These are phyloP conservation scores for Lepidocolaptes lacrymiger DNA, from an alignment of 2,797 vertebrate species.

Conservation along the genomic window DNA sequence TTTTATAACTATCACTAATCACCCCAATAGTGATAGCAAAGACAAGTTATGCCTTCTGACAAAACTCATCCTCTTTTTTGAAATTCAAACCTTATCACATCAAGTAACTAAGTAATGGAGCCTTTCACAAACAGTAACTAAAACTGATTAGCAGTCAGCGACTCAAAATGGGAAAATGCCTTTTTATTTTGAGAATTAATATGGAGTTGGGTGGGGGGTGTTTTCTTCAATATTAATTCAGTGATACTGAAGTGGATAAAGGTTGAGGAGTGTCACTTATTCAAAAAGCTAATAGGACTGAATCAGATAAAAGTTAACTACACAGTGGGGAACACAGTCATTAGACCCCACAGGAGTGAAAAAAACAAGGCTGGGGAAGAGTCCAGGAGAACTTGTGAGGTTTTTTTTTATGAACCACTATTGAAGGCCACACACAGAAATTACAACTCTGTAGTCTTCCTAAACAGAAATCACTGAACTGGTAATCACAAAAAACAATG, in stretches of 20 bases:
- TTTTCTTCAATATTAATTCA: neutral
- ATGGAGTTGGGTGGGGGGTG: fast-evolving
- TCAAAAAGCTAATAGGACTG: neutral
- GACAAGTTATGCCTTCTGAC: neutral
- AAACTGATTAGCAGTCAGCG: neutral
- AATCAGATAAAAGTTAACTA: neutral
- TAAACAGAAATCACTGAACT: neutral
- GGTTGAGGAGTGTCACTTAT: neutral
- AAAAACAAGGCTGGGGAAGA: neutral
- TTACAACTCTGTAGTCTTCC: neutral
- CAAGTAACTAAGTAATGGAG: neutral
- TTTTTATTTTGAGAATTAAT: neutral
- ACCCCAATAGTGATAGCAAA: neutral
- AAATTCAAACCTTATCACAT: neutral
- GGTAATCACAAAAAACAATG: neutral
- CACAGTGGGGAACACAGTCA: neutral
- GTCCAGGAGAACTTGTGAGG: neutral
- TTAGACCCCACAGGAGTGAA: neutral
- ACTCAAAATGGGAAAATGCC: neutral
- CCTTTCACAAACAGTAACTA: neutral
- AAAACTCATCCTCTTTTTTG: neutral
- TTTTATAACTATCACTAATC: neutral
- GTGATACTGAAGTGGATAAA: neutral
- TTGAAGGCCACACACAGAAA: neutral
- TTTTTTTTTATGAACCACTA: neutral